Evolutionary conservation across 2,797 vertebrate species (phyloP).

Genomic region (Microctenopoma steveboyesi): DNA sequence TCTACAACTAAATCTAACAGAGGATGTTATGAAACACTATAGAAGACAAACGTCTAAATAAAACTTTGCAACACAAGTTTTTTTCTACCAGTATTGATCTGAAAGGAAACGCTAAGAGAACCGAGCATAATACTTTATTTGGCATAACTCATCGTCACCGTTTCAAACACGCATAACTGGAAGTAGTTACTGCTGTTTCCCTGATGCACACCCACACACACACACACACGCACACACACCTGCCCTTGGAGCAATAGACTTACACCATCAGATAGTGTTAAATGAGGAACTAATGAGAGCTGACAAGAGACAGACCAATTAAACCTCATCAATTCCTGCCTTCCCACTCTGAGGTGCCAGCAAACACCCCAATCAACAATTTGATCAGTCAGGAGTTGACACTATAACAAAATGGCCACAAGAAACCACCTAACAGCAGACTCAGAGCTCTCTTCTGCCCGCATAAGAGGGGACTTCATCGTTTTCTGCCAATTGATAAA

Average conservation of each 20-base stretch:
- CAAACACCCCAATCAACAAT: conserved; percentile 78
- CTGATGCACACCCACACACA: conserved; percentile 1
- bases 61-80: conserved; percentile 1
- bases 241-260: conserved; percentile 67
- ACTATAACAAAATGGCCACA: conserved; percentile 63
- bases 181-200: conserved; percentile 7
- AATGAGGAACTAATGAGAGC: conserved; percentile 80
- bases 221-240: conserved; percentile 25
- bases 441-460: conserved; percentile 10
- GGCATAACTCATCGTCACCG: conserved; percentile 27
- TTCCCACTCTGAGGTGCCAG: conserved; percentile 66
- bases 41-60: not conserved
- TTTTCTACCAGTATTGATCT: conserved; percentile 66
- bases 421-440: conserved; percentile 63
- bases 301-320: conserved; percentile 82
- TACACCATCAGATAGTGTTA: conserved; percentile 81
- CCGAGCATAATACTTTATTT: conserved; percentile 64
- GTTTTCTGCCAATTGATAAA: conserved; percentile 32
- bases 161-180: conserved; percentile 15
- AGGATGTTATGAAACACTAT: conserved; percentile 14
- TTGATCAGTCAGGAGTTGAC: conserved; percentile 79
- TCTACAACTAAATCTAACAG: not conserved
- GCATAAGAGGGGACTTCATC: conserved; percentile 20
- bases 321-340: conserved; percentile 79
- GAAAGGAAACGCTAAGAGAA: conserved; percentile 50